phyloP scores from a whole-genome alignment of 1,140 invertebrate genomes.

The Drosophila rhopaloa region DNA sequence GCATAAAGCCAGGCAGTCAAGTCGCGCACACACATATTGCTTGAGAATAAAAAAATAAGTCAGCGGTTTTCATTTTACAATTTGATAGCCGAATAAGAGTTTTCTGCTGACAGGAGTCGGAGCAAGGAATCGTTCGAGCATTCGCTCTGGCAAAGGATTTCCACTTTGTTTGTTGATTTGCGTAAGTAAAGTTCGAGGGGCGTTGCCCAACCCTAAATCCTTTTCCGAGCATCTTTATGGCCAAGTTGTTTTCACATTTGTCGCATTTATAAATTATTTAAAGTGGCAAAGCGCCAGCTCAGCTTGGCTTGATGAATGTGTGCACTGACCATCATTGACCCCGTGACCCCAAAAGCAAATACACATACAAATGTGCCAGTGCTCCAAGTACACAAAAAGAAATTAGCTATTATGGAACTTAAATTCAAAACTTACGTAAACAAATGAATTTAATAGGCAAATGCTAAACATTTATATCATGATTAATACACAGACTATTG shows the following conservation, averaged over 20 bases:
- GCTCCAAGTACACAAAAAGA: neutral
- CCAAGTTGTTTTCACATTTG: conserved; percentile 68
- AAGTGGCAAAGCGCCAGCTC: conserved; percentile 59
- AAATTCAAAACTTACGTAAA: no score
- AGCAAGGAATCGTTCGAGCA: conserved; percentile 48
- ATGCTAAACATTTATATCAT: no score
- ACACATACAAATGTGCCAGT: conserved; percentile 20
- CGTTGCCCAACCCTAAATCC: conserved; percentile 46
- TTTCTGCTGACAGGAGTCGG: conserved; percentile 69
- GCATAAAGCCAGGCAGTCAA: conserved; percentile 72
- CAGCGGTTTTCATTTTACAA: conserved; percentile 78
- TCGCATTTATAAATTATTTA: conserved; percentile 81
- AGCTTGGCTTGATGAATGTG: conserved; percentile 37
- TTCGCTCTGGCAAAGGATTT: conserved; percentile 48
- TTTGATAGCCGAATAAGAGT: conserved; percentile 67
- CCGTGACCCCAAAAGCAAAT: conserved; percentile 69
- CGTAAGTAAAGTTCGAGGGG: conserved; percentile 35
- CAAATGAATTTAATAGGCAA: no score
- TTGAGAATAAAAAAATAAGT: conserved; percentile 44
- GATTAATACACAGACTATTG: no score
- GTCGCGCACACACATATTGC: conserved; percentile 9
- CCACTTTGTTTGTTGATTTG: conserved; percentile 73
- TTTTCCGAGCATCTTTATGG: conserved; percentile 50
- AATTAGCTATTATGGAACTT: neutral
- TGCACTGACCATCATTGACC: conserved; percentile 72